Conservation (phyloP, 2,113 vertebrate species). For the Telmatochromis brachygnathus region DNA sequence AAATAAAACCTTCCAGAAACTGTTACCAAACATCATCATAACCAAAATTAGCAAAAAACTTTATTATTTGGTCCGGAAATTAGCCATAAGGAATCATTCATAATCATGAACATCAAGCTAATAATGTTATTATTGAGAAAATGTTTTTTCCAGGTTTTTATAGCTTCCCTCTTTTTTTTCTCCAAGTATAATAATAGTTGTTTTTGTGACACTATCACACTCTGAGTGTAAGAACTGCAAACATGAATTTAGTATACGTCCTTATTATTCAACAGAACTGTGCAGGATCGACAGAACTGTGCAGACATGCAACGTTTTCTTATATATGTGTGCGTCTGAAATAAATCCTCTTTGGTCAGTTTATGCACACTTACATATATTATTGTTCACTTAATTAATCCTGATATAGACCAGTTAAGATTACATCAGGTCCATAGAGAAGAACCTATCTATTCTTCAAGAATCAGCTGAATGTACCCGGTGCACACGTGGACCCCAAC, state of each 20-base stretch:
- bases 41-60: background rate
- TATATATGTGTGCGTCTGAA: background rate
- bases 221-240: background rate
- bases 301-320: background rate
- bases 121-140: fast-evolving
- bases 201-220: background rate
- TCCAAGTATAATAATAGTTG: background rate
- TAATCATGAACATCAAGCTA: background rate
- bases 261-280: background rate
- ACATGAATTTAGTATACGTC: background rate
- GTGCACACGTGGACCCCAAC: background rate
- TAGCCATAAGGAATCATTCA: background rate
- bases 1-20: background rate
- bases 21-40: fast-evolving
- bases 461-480: fast-evolving
- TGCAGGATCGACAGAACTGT: background rate
- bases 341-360: background rate
- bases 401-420: background rate
- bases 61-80: fast-evolving
- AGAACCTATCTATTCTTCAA: background rate
- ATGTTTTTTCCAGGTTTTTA: background rate
- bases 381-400: background rate
- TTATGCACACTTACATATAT: background rate
- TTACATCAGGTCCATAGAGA: background rate
- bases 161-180: background rate